Evolutionary conservation across 2,888 invertebrate species (phyloP).

Genomic region (Phaedon cochleariae): DNA sequence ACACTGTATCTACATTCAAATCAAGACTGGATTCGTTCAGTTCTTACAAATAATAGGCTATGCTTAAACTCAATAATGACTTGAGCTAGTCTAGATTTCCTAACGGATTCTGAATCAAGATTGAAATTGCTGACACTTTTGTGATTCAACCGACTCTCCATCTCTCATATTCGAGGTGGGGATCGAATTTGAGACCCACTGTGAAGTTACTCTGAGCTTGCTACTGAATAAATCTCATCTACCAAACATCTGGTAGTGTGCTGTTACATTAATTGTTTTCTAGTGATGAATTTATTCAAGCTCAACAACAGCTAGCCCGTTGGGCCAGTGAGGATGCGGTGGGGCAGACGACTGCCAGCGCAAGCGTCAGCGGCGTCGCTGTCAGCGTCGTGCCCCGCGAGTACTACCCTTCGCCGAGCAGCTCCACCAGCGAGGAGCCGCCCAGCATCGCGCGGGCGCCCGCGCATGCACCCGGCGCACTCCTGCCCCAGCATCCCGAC

Average conservation of each 20-base stretch:
- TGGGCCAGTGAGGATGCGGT: slow-evolving; percentile 88
- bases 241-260: slow-evolving; percentile 62
- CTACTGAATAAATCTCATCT: slow-evolving; percentile 11
- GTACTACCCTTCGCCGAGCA: slow-evolving; percentile 68
- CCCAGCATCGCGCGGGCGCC: slow-evolving; percentile 66
- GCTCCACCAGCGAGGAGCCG: slow-evolving; percentile 65
- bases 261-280: slow-evolving; percentile 85
- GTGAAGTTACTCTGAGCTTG: no score
- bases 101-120: no score
- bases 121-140: no score
- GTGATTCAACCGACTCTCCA: no score
- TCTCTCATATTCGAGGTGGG: no score
- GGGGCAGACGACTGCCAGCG: slow-evolving; percentile 61
- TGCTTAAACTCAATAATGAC: no score
- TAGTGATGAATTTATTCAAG: slow-evolving; percentile 98
- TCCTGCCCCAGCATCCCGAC: slow-evolving; percentile 51
- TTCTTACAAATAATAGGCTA: no score
- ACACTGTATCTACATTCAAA: no score
- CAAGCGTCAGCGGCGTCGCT: slow-evolving; percentile 46
- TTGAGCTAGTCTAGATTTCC: no score
- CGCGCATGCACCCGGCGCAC: slow-evolving; percentile 59
- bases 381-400: slow-evolving; percentile 61
- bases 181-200: no score
- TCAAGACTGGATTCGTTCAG: no score
- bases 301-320: slow-evolving; percentile 95